phyloP scores from a whole-genome alignment of 1,140 invertebrate genomes.

The Luehdorfia chinensis region DNA sequence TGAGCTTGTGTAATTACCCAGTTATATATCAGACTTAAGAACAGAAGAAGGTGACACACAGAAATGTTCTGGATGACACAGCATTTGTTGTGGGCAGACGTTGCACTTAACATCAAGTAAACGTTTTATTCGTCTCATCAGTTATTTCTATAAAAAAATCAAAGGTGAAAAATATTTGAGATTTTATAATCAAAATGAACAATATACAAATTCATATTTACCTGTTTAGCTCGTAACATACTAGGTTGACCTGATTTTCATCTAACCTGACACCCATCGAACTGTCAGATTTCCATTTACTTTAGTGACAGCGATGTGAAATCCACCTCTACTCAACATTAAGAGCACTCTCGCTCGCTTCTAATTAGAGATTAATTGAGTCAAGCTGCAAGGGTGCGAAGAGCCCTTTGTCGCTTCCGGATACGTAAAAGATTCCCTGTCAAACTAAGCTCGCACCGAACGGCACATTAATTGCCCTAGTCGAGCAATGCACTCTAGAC shows the following conservation, averaged over 20 bases:
- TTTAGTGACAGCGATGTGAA: conserved; percentile 57
- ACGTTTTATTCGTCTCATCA: no score
- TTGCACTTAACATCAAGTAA: no score
- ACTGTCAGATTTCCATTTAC: conserved; percentile 68
- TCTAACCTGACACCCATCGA: conserved; percentile 40
- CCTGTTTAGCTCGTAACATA: no score
- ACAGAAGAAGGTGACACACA: no score
- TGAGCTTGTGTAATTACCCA: no score
- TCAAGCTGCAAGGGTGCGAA: conserved; percentile 41
- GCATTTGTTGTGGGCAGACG: no score
- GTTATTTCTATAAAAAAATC: no score
- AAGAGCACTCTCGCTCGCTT: conserved; percentile 66
- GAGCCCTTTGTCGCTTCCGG: conserved; percentile 44
- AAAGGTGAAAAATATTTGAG: no score
- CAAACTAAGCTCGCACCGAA: not conserved
- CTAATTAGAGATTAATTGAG: conserved; percentile 72
- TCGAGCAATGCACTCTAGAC: not conserved
- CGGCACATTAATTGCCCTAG: not conserved
- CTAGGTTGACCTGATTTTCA: conserved; percentile 51
- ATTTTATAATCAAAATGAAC: no score
- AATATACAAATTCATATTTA: no score
- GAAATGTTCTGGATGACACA: no score
- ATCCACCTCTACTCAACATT: conserved; percentile 54
- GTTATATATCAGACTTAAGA: no score
- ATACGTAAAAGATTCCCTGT: conserved; percentile 27